Percentiles rank a stretch among this genome's conserved stretches.
These are phyloP conservation scores for Cyphomyrmex costatus DNA, from an alignment of 1,140 invertebrate genomes.

Conservation along the genomic window DNA sequence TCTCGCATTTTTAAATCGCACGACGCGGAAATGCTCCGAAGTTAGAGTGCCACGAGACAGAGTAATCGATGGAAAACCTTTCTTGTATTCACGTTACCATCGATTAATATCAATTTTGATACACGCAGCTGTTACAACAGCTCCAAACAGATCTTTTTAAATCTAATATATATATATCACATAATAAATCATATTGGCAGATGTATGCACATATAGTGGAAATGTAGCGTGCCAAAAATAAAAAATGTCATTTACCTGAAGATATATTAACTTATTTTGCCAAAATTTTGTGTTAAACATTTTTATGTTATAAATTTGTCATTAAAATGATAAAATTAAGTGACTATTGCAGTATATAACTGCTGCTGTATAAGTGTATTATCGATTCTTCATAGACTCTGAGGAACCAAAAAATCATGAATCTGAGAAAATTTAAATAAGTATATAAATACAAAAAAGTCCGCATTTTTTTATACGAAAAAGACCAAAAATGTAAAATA, in stretches of 20 bases:
- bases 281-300: background rate
- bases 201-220: no score
- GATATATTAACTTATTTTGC: background rate
- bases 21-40: slow-evolving; percentile 27
- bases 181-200: slow-evolving; percentile 16
- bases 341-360: background rate
- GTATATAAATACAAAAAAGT: no score
- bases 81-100: background rate
- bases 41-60: background rate
- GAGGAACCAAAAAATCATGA: no score
- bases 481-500: no score
- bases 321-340: background rate
- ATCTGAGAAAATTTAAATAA: no score
- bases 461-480: no score
- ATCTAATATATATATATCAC: background rate
- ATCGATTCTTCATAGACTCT: no score
- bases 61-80: slow-evolving; percentile 24
- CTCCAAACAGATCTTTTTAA: slow-evolving; percentile 6
- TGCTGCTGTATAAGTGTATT: no score
- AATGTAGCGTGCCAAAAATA: background rate
- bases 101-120: slow-evolving; percentile 55
- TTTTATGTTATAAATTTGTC: background rate
- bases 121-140: background rate
- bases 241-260: background rate
- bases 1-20: slow-evolving; percentile 54